A percentile compares a stretch with the other conserved stretches of the same genome.
These are phyloP conservation scores for Drosophila orena DNA, from an alignment of 1,140 invertebrate genomes.

Conservation along the genomic window DNA sequence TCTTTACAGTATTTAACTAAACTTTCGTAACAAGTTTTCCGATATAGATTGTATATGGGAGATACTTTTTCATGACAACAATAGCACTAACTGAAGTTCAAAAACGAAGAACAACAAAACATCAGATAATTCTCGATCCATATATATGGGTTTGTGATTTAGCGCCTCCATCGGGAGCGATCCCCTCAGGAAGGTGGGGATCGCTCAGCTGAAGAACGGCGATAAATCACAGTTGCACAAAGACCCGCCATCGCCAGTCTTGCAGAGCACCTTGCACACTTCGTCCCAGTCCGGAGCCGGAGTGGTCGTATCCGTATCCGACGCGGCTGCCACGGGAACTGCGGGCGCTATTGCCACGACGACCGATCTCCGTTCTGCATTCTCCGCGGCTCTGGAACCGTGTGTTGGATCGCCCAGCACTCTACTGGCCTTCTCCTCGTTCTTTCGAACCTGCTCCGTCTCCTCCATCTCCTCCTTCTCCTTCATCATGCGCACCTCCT, in stretches of 20 bases:
- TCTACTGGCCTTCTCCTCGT: constrained; percentile 46
- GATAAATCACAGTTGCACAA: constrained; percentile 87
- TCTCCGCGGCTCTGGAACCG: constrained; percentile 40
- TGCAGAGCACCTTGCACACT: constrained; percentile 85
- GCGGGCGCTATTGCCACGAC: not conserved
- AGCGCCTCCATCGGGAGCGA: constrained; percentile 35
- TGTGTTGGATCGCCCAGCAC: constrained; percentile 54
- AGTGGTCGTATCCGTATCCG: constrained; percentile 5
- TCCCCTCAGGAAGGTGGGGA: constrained; percentile 17
- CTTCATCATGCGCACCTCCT: constrained; percentile 38
- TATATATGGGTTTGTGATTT: constrained; percentile 63
- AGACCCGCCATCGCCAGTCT: constrained; percentile 85
- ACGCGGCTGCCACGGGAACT: constrained; percentile 6
- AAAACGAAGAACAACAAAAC: constrained; percentile 56
- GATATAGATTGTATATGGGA: constrained; percentile 46
- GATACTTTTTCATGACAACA: constrained; percentile 63
- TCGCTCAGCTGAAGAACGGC: constrained; percentile 78
- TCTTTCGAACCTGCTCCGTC: not conserved
- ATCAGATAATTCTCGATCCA: constrained; percentile 53
- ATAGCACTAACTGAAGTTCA: constrained; percentile 73
- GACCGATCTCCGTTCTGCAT: not conserved
- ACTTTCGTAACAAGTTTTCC: constrained; percentile 59
- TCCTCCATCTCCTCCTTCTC: not conserved
- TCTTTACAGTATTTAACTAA: constrained; percentile 73
- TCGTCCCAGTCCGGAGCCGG: constrained; percentile 83